These are phyloP conservation scores for Tonatia bakeri DNA, from an alignment of 2,113 vertebrate species.

Conservation along the genomic window DNA sequence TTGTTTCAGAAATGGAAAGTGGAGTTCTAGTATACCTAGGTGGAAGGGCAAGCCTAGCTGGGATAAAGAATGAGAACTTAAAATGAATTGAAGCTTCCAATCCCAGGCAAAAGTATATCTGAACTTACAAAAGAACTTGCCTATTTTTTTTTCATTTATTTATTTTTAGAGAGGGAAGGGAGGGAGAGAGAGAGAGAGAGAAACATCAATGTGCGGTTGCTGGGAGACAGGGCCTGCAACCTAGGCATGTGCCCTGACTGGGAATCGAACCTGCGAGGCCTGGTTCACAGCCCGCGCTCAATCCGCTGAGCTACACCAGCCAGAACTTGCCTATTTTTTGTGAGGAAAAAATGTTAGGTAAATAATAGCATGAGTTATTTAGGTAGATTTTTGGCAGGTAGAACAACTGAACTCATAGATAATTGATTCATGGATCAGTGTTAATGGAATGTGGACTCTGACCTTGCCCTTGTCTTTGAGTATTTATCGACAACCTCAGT, in stretches of 20 bases:
- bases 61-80: not conserved
- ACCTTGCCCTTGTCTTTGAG: not conserved
- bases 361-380: not conserved
- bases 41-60: not conserved
- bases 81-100: not conserved
- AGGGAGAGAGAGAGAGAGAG: no score
- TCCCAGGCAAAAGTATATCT: not conserved
- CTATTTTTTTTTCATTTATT: not conserved
- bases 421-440: not conserved
- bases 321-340: not conserved
- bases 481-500: not conserved
- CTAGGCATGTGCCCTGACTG: no score
- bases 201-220: no score
- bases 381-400: not conserved
- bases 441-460: not conserved
- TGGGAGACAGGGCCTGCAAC: no score
- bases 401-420: not conserved
- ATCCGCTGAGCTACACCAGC: no score
- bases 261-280: no score
- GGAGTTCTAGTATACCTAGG: not conserved
- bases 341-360: not conserved
- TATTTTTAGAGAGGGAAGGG: no score
- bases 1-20: constrained; percentile 8
- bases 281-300: no score
- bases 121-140: not conserved